Percentiles rank a stretch among this genome's conserved stretches.
These are phyloP conservation scores for Cryptotermes secundus DNA, from an alignment of 1,140 invertebrate species.

Conservation along the genomic window DNA sequence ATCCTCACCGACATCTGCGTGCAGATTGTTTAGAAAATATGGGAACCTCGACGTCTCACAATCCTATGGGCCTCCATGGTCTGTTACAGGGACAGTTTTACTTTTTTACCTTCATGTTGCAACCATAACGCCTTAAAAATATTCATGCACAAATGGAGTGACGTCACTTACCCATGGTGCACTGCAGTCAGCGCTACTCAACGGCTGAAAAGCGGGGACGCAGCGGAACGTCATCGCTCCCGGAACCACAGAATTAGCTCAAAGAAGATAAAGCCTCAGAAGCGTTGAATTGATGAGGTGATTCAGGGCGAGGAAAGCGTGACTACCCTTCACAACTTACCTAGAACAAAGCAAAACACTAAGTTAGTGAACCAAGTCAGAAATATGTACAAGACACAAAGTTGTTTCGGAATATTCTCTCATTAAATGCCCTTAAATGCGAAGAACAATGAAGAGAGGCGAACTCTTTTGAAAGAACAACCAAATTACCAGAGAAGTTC, in stretches of 20 bases:
- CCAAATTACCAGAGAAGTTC: too few species aligned
- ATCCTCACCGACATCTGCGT: too few species aligned
- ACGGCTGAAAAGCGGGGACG: constrained; percentile 63
- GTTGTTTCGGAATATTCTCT: too few species aligned
- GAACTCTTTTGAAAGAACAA: too few species aligned
- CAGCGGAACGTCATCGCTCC: constrained; percentile 59
- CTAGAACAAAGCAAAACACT: constrained; percentile 53
- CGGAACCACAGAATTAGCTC: background rate
- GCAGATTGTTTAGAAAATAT: too few species aligned
- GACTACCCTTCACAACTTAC: constrained; percentile 53
- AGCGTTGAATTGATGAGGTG: constrained; percentile 31
- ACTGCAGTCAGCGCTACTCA: constrained; percentile 60
- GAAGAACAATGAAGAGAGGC: too few species aligned
- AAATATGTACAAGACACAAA: background rate
- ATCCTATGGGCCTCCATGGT: too few species aligned
- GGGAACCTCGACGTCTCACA: too few species aligned
- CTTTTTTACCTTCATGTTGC: too few species aligned
- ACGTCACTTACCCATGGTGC: constrained; percentile 60
- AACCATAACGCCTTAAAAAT: too few species aligned
- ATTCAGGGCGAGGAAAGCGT: background rate
- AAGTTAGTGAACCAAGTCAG: constrained; percentile 46
- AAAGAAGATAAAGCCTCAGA: background rate
- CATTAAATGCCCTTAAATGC: too few species aligned
- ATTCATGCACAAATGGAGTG: background rate
- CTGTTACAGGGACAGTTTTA: too few species aligned